Percentiles rank a stretch among this genome's conserved stretches.
These are phyloP conservation scores for Anolis apletophallus DNA, from an alignment of 2,797 vertebrate genomes.

Conservation along the genomic window DNA sequence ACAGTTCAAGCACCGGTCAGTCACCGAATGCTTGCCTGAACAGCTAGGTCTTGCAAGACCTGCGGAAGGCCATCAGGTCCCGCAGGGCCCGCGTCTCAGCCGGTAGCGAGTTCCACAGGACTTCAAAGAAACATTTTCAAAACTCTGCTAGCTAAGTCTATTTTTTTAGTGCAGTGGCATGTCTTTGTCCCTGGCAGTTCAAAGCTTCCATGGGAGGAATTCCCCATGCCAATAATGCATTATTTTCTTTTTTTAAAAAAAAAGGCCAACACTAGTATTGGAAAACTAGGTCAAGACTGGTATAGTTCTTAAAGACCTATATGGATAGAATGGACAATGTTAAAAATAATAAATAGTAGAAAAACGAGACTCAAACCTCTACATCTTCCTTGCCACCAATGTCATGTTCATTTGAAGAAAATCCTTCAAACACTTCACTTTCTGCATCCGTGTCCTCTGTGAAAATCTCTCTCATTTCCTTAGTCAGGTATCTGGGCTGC, in stretches of 20 bases:
- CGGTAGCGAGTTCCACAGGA: too few species aligned
- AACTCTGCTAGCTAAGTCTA: too few species aligned
- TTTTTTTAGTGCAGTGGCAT: too few species aligned
- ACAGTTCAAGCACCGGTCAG: too few species aligned
- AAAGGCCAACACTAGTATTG: neutral
- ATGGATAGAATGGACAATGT: neutral
- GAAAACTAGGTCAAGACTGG: neutral
- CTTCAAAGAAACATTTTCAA: too few species aligned
- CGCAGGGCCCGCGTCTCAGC: too few species aligned
- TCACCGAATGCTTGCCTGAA: too few species aligned
- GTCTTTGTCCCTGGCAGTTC: too few species aligned
- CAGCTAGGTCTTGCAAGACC: too few species aligned
- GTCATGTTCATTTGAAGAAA: constrained; percentile 77
- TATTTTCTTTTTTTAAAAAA: neutral
- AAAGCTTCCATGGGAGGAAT: neutral
- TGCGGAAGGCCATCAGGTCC: too few species aligned
- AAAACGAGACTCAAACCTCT: constrained; percentile 67
- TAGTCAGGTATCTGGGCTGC: constrained; percentile 84
- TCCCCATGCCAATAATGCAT: neutral
- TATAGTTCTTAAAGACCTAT: too few species aligned
- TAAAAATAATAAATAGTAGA: neutral
- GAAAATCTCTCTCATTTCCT: constrained; percentile 87
- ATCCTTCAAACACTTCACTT: constrained; percentile 87
- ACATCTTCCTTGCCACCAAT: constrained; percentile 61
- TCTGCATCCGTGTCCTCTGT: constrained; percentile 90